Evolutionary conservation across 2,797 vertebrate genomes (phyloP).

Genomic region (Anguilla marmorata): DNA sequence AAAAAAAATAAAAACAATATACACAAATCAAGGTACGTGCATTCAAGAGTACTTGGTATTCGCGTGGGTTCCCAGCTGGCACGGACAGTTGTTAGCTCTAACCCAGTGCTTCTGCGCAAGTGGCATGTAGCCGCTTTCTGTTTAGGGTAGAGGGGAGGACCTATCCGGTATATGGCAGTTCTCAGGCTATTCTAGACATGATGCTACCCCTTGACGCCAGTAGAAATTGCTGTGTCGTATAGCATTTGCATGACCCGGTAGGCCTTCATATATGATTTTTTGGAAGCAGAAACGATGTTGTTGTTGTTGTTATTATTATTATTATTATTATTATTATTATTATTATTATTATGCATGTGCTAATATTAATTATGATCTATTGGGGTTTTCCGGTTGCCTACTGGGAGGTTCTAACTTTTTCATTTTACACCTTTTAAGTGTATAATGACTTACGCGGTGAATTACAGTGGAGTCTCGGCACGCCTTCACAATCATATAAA

Average conservation of each 20-base stretch:
- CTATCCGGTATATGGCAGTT: slow-evolving; percentile 13
- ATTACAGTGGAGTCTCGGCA: slow-evolving; percentile 1
- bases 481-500: slow-evolving; percentile 13
- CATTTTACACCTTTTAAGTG: background rate
- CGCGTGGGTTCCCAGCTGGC: slow-evolving; percentile 21
- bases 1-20: slow-evolving; percentile 44
- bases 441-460: slow-evolving; percentile 10
- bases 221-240: slow-evolving; percentile 6
- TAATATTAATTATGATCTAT: background rate
- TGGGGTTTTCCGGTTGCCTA: background rate
- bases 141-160: slow-evolving; percentile 18
- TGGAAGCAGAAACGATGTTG: background rate
- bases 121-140: slow-evolving; percentile 28
- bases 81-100: slow-evolving; percentile 23
- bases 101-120: slow-evolving; percentile 33
- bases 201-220: slow-evolving; percentile 21
- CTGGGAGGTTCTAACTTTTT: slow-evolving; percentile 30
- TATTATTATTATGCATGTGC: background rate
- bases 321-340: background rate
- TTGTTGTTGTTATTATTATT: slow-evolving; percentile 4
- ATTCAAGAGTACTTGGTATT: slow-evolving; percentile 27
- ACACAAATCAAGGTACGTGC: slow-evolving; percentile 67
- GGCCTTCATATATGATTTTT: background rate
- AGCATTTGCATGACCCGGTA: background rate
- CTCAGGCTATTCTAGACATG: slow-evolving; percentile 17